phyloP scores from a whole-genome alignment of 2,797 vertebrate species.

The Rhadinocentrus ornatus region DNA sequence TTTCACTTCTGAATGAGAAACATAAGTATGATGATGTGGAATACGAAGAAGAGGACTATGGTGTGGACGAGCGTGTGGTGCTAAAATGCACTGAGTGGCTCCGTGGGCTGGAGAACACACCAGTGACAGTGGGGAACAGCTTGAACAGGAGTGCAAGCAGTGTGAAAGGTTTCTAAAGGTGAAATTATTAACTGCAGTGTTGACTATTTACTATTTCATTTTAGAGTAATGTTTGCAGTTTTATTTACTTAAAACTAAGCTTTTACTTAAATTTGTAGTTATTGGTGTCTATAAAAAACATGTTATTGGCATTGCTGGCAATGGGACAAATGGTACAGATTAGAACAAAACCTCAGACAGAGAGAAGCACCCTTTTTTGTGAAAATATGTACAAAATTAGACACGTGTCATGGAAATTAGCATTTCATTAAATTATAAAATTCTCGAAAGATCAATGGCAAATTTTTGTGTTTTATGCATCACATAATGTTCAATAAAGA shows the following conservation, averaged over 20 bases:
- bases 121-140: conserved; percentile 43
- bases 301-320: not conserved
- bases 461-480: not conserved
- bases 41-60: conserved; percentile 81
- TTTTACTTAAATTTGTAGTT: not conserved
- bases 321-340: not conserved
- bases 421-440: not conserved
- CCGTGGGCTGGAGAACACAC: conserved; percentile 84
- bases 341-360: too few species aligned
- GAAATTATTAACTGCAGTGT: not conserved
- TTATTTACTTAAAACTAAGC: not conserved
- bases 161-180: conserved; percentile 52
- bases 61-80: conserved; percentile 81
- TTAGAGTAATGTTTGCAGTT: not conserved
- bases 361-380: not conserved
- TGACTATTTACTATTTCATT: not conserved
- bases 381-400: too few species aligned
- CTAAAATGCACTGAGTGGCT: conserved; percentile 91
- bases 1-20: conserved; percentile 87
- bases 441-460: not conserved
- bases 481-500: not conserved
- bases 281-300: not conserved
- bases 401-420: not conserved
- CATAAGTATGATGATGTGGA: conserved; percentile 91
- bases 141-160: conserved; percentile 26